phyloP scores from a whole-genome alignment of 2,113 vertebrate species.

The Coptodon bakossiorum region DNA sequence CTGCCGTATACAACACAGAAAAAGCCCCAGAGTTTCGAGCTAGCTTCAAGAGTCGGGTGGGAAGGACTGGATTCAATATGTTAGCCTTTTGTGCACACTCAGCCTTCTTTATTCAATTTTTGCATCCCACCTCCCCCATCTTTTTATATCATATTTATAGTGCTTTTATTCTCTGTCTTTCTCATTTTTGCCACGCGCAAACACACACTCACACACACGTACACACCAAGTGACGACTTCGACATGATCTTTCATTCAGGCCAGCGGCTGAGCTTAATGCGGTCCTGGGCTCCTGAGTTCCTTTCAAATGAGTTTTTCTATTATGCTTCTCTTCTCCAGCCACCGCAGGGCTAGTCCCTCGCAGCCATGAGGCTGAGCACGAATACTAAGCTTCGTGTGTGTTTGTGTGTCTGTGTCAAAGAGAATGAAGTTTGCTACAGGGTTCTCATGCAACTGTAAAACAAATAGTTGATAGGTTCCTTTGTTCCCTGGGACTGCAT shows the following conservation, averaged over 20 bases:
- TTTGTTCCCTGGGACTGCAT: neutral
- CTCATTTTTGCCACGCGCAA: neutral
- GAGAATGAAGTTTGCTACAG: neutral
- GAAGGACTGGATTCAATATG: neutral
- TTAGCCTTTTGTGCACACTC: conserved; percentile 9
- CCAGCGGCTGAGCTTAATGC: conserved; percentile 35
- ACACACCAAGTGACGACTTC: neutral
- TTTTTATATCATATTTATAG: conserved; percentile 11
- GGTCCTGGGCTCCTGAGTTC: conserved; percentile 21
- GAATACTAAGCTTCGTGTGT: conserved; percentile 25
- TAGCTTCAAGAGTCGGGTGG: neutral
- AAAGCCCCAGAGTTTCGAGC: neutral
- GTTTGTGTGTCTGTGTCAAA: neutral
- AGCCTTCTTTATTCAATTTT: conserved; percentile 6
- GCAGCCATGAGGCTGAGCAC: neutral
- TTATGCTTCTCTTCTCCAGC: conserved; percentile 33
- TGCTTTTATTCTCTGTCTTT: neutral
- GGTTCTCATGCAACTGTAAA: neutral
- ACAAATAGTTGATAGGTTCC: neutral
- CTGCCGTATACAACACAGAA: neutral
- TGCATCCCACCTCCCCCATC: neutral
- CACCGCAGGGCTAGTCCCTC: conserved; percentile 31
- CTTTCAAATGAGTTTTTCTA: conserved; percentile 45
- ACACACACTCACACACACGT: neutral
- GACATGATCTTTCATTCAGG: conserved; percentile 48